Conservation (phyloP, 2,797 vertebrate species). For the Geotrypetes seraphini region DNA sequence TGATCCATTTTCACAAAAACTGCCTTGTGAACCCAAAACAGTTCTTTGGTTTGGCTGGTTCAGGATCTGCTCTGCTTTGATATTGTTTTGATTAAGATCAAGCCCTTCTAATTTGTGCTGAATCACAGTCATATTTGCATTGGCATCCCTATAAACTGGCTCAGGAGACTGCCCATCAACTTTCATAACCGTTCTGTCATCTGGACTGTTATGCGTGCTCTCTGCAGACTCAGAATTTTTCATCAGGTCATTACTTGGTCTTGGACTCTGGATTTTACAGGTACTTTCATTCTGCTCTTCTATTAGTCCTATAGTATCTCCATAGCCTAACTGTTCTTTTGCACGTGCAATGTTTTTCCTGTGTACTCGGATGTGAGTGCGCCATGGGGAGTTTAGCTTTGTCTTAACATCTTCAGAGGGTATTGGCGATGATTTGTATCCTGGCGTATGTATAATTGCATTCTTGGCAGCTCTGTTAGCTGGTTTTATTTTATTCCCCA, state of each 20-base stretch:
- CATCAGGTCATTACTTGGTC: constrained; percentile 7
- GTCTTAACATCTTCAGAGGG: constrained; percentile 56
- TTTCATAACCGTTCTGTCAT: constrained; percentile 27
- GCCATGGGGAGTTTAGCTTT: constrained; percentile 77
- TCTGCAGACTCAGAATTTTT: background rate
- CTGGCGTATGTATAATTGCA: constrained; percentile 45
- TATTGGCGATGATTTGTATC: constrained; percentile 54
- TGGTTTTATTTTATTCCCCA: constrained; percentile 72
- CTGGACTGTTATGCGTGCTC: constrained; percentile 15
- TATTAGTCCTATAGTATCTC: constrained; percentile 57
- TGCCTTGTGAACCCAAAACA: constrained; percentile 39
- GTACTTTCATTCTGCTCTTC: constrained; percentile 49
- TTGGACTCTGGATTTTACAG: constrained; percentile 21
- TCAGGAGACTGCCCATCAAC: constrained; percentile 35
- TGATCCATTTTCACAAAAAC: constrained; percentile 34
- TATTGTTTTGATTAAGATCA: constrained; percentile 47
- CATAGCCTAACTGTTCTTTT: constrained; percentile 70
- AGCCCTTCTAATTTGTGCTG: constrained; percentile 68
- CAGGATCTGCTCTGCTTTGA: background rate
- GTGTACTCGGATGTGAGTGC: constrained; percentile 80
- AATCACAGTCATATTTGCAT: constrained; percentile 41
- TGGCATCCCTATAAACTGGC: constrained; percentile 19
- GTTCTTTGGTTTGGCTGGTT: constrained; percentile 18
- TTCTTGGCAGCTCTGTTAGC: constrained; percentile 53
- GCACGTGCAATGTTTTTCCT: constrained; percentile 69